Conservation (phyloP, 2,113 vertebrate species). For the Ifrita kowaldi region DNA sequence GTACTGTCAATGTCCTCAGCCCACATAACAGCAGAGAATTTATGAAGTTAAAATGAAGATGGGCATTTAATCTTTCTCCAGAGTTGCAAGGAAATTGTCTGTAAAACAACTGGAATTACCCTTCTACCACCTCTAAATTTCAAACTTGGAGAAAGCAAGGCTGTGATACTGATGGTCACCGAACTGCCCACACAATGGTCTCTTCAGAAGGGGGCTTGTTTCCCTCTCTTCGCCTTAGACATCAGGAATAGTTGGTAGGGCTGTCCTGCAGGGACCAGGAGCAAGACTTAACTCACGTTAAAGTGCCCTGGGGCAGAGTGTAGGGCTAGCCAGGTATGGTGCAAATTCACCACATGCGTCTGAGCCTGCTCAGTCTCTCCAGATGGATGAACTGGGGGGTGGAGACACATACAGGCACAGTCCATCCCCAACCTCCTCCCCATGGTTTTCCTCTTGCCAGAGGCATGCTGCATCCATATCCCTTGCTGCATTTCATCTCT, state of each 20-base stretch:
- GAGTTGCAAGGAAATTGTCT: background rate
- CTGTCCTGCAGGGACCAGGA: background rate
- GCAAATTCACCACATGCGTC: background rate
- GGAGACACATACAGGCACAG: background rate
- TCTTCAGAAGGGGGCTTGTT: background rate
- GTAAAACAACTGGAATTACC: background rate
- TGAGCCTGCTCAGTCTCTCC: background rate
- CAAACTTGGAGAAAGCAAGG: background rate
- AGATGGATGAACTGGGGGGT: background rate
- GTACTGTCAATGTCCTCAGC: background rate
- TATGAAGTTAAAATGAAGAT: background rate
- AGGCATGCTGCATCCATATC: background rate
- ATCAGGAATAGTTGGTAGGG: background rate
- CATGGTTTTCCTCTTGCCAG: background rate
- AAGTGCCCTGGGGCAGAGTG: background rate
- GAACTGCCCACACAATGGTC: rapidly evolving
- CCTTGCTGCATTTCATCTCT: background rate
- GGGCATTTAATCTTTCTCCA: background rate
- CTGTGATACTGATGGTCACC: background rate
- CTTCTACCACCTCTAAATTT: background rate
- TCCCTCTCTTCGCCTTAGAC: background rate
- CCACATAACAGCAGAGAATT: background rate
- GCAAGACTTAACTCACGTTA: background rate
- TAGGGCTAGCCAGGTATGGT: background rate
- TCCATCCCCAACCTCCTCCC: rapidly evolving